Base-by-base conservation (phyloP, 2,113 vertebrate genomes). In the Meles meles region DNA sequence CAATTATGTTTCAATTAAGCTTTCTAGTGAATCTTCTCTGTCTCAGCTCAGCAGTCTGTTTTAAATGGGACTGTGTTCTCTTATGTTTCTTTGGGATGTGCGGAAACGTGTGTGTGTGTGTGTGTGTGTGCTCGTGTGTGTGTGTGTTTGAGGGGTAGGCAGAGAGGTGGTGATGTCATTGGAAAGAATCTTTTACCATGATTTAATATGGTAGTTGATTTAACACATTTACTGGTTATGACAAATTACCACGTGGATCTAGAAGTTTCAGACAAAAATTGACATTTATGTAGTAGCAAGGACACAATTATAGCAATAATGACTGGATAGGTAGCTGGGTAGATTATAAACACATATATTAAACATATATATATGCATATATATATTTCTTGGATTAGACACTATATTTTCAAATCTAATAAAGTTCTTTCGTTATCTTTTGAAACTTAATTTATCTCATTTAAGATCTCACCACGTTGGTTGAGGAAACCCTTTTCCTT, bases 401-500 rank as follows among this genome's bases (percentile, higher is more conserved):
- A 93, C 88, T 82, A 23, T 29, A 74, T 74, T 93, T 91, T 97
- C 1, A 69, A 92, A 90, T 65, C 76, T 89, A 4, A 65, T 82
- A 57, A 92, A 74, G 5, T 67, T 69, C 9, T 27, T 91, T 80
- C 39, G 10, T 49, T 79, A 52, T 61, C 15, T 91, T 88, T 96
- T 90, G 44, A 95, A 97, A 87, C 79, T 6, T 65, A 93, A 90
- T 5, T 37, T 74, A 93, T n/a, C 31, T 91, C 17, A 63, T 87
- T 83, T 63, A 34, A 92, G 92, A 83, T 11, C 4, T 71, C 18
- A 63, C 52, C 37, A 94, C 74, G 85, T 67, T 87, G 71, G 5
- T 25, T 76, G n/a, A 83, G 55, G 20, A 89, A 76, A 2, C 10
- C 4, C 7, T 92, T 83, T 92, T 96, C 42, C 44, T 72, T 67